Percentiles rank a stretch among this genome's conserved stretches.
phyloP scores from a whole-genome alignment of 2,113 vertebrate genomes.

The Eolophus roseicapilla region DNA sequence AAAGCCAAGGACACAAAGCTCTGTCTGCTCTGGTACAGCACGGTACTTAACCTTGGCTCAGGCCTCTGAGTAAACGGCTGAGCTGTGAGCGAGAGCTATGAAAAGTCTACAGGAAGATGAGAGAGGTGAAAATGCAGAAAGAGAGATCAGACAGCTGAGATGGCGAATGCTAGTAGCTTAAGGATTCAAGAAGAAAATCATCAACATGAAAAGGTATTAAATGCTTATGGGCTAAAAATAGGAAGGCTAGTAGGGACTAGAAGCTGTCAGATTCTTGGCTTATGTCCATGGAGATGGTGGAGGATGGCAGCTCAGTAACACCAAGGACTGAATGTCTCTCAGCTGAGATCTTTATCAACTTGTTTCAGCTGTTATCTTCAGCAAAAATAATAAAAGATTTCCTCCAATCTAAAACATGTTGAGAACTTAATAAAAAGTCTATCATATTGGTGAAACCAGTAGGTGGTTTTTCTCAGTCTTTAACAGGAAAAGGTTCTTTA shows the following conservation, averaged over 20 bases:
- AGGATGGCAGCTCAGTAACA: background rate
- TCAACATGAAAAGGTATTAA: background rate
- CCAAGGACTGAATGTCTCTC: background rate
- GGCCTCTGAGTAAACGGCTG: background rate
- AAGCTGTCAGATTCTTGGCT: background rate
- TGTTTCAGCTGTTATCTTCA: background rate
- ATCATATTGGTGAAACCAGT: background rate
- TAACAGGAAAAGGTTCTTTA: background rate
- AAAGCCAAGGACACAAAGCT: background rate
- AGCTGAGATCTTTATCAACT: background rate
- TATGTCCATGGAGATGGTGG: background rate
- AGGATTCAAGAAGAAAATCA: background rate
- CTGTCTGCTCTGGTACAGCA: background rate
- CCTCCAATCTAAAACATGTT: background rate
- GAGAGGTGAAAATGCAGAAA: background rate
- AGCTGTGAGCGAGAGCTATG: background rate
- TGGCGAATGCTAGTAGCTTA: background rate
- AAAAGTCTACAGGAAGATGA: background rate
- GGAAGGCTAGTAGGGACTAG: background rate
- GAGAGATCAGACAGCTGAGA: background rate
- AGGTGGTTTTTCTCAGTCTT: background rate
- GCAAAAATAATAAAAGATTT: background rate
- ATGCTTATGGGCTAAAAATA: fast-evolving
- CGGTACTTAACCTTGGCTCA: background rate
- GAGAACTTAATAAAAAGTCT: background rate